Percentiles rank a stretch among this genome's conserved stretches.
These are phyloP conservation scores for Sylvicola fuscatus DNA, from an alignment of 2,888 invertebrate genomes.

Conservation along the genomic window DNA sequence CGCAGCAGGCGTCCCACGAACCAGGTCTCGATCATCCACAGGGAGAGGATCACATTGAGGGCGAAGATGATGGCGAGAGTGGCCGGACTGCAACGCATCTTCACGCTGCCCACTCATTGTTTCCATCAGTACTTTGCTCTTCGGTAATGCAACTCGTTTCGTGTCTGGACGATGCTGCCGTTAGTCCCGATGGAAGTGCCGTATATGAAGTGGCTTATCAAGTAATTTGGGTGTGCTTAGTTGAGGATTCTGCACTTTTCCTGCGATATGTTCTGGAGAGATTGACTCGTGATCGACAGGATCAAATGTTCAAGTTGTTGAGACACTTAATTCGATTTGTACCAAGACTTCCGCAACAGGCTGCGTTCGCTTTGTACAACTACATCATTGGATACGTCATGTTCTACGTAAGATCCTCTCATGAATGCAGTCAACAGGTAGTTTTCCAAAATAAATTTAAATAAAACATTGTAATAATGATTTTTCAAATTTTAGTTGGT, in stretches of 20 bases:
- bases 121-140: conserved; percentile 91
- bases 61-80: conserved; percentile 48
- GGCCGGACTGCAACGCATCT: conserved; percentile 60
- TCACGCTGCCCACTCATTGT: conserved; percentile 83
- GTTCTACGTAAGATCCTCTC: conserved; percentile 95
- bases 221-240: conserved; percentile 93
- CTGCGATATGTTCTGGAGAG: conserved; percentile 89
- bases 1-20: conserved; percentile 87
- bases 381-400: conserved; percentile 98
- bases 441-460: conserved; percentile 2
- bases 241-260: conserved; percentile 93
- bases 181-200: conserved; percentile 81
- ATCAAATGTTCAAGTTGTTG: conserved; percentile 81
- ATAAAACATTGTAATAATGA: neutral
- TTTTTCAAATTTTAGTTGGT: conserved; percentile 34
- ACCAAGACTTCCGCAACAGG: conserved; percentile 85
- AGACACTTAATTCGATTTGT: conserved; percentile 85
- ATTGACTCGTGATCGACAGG: conserved; percentile 80
- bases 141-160: conserved; percentile 90
- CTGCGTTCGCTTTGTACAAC: conserved; percentile 95
- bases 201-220: conserved; percentile 95
- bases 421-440: conserved; percentile 78
- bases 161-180: conserved; percentile 88
- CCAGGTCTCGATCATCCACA: conserved; percentile 72
- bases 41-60: conserved; percentile 72